Evolutionary conservation across 2,113 vertebrate genomes (phyloP), one percentile per base, ranked within the genome.

Genomic region (Anolis carolinensis): DNA sequence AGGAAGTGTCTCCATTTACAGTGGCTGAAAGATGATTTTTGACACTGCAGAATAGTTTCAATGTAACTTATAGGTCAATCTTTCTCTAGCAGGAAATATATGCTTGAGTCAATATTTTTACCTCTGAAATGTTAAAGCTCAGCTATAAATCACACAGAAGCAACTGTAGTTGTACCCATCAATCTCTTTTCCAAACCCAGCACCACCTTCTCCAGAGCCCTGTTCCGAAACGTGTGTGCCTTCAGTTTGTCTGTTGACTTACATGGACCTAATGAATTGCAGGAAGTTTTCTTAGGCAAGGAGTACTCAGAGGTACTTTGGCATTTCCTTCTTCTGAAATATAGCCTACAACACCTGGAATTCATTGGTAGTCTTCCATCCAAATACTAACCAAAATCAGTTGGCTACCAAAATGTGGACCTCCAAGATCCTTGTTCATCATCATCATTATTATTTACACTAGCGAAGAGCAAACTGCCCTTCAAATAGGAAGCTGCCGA

Each of bases 21-120:
- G 44, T 82, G 70, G 48, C 81, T 82, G 81, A 72, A 52, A 82
- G 50, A 23, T 72, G 25, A 82, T 82, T 73, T 36, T 59, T 59
- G 81, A 83, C 14, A 72, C 48, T 67, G 50, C 81, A 73, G 70
- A 82, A 32, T 70, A 72, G 72, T 9, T 34, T 55, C 25, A 30
- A 32, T 72, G 23, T 13, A 34, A 71, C 55, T 6, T 27, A 13
- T 36, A 82, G 32, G 11, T 72, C 21, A 34, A 44, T 25, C 30
- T 44, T 80, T 44, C 11, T 44, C 23, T 67, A 80, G 27, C 32
- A 67, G 62, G 20, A 79, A 59, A 11, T 21, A 80, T 80, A 39
- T 27, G 34, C 27, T 27, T 80, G 14, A 80, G 30, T 65, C 62
- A 44, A 44, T 27, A 67, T 44, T 67, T 67, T 80, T 23, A 65